phyloP scores from a whole-genome alignment of 2,113 vertebrate genomes.

The Sorex fumeus region DNA sequence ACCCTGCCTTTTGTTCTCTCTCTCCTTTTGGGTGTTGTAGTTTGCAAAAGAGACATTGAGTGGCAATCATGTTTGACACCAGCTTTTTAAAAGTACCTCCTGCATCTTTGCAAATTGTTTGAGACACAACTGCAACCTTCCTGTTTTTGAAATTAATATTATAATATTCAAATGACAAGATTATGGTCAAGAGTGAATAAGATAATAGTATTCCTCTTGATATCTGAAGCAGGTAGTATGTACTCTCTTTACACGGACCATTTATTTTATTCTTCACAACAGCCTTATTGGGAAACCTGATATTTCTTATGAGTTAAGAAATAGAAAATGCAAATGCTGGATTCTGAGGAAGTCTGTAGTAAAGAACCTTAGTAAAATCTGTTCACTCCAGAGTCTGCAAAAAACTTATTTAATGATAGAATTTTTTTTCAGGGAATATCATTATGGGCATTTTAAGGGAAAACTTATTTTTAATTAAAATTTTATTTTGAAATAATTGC shows the following conservation, averaged over 20 bases:
- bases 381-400: background rate
- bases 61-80: no score
- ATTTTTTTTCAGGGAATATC: conserved; percentile 17
- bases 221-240: background rate
- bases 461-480: conserved; percentile 26
- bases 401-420: conserved; percentile 4
- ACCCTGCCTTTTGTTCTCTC: no score
- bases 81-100: no score
- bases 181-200: background rate
- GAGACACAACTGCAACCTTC: background rate
- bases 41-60: no score
- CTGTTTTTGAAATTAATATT: conserved; percentile 12
- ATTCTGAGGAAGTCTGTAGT: background rate
- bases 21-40: no score
- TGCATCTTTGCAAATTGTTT: conserved; percentile 41
- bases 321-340: background rate
- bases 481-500: no score
- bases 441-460: conserved; percentile 47
- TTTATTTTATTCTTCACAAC: background rate
- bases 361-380: background rate
- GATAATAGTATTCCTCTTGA: background rate
- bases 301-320: no score
- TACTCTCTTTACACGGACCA: background rate
- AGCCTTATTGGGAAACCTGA: background rate
- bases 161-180: background rate